Conservation (phyloP, 2,797 vertebrate species). For the Monodelphis domestica region DNA sequence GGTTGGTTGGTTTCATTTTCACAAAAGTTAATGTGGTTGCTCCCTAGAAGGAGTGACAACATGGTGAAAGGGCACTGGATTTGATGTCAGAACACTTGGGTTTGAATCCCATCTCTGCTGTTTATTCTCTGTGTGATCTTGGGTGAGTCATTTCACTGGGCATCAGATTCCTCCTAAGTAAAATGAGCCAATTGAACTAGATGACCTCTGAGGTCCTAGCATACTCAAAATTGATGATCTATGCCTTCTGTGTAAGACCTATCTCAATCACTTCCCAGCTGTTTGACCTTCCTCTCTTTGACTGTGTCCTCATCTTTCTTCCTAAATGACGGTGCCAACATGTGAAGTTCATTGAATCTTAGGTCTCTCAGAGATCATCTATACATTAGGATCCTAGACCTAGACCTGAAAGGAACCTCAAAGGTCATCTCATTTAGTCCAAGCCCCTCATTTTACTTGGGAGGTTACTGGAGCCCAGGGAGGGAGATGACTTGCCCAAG, state of each 20-base stretch:
- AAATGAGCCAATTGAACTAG: neutral
- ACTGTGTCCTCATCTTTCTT: neutral
- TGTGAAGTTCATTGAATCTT: neutral
- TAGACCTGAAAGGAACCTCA: neutral
- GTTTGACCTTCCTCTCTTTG: neutral
- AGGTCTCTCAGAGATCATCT: neutral
- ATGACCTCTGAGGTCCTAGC: constrained; percentile 1
- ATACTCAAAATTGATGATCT: constrained; percentile 36
- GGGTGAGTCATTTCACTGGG: neutral
- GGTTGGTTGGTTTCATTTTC: constrained; percentile 24
- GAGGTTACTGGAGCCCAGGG: neutral
- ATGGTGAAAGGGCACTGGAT: constrained; percentile 52
- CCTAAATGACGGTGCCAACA: neutral
- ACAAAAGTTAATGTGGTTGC: constrained; percentile 17
- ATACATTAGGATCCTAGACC: neutral
- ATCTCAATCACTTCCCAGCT: neutral
- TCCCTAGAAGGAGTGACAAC: constrained; percentile 29
- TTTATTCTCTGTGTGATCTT: constrained; percentile 7
- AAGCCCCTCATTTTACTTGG: neutral
- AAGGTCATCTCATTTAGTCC: neutral
- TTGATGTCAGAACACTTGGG: constrained; percentile 11
- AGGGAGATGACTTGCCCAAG: neutral
- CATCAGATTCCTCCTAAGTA: neutral
- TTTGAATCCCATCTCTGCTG: neutral
- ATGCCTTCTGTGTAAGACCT: neutral